These are phyloP conservation scores for Peromyscus leucopus DNA, from an alignment of 2,113 vertebrate genomes.

Conservation along the genomic window DNA sequence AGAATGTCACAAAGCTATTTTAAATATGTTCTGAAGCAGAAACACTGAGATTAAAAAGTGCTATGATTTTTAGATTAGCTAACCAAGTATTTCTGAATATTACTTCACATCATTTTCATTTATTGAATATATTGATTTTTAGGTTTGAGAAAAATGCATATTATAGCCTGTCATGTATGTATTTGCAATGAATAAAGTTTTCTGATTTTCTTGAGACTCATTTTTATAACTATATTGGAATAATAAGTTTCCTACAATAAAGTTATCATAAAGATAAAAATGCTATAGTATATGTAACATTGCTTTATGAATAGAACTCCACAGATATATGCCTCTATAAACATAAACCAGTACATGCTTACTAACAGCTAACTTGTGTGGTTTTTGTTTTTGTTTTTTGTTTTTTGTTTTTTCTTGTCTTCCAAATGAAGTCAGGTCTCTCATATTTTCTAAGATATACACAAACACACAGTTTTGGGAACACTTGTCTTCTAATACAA, in stretches of 20 bases:
- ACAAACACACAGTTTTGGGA: neutral
- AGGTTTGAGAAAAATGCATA: neutral
- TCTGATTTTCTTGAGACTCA: neutral
- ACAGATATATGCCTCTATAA: neutral
- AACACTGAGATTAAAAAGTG: neutral
- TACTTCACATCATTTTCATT: slow-evolving; percentile 15
- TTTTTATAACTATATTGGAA: slow-evolving; percentile 7
- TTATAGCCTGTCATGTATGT: neutral
- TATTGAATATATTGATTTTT: neutral
- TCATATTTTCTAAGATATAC: neutral
- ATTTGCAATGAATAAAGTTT: neutral
- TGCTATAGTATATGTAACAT: neutral
- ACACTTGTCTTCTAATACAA: neutral
- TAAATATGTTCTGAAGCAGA: neutral
- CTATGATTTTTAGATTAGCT: neutral
- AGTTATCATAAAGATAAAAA: neutral
- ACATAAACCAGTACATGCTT: neutral
- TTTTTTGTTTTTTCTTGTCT: neutral
- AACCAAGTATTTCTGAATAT: neutral
- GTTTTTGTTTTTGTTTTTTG: neutral
- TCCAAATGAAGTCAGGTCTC: neutral
- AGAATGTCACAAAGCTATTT: neutral
- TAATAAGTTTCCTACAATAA: neutral
- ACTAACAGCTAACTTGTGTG: neutral
- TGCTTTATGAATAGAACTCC: neutral